Evolutionary conservation across 2,888 invertebrate species (phyloP), one percentile per base, ranked within the genome.

Genomic region (Sinotaia quadrata): DNA sequence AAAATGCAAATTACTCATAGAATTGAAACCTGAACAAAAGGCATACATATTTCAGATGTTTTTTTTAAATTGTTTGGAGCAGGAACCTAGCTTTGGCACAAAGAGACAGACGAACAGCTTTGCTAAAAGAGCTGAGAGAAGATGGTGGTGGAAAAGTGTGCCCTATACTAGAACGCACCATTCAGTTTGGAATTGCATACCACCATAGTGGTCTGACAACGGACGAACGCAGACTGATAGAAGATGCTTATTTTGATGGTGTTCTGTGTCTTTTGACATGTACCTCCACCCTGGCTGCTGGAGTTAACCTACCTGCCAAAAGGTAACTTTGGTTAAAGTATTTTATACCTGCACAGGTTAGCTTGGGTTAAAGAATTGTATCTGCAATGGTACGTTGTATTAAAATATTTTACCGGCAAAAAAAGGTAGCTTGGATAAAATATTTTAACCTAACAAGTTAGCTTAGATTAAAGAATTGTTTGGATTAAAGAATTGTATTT

Each of bases 201-300:
- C 98, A 98, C 88, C 98, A 98, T 90, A 85, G 89, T 78, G 91
- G 97, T 0, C 91, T 98, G 54, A 95, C 95, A 3, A 91, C 91
- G 8, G 97, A 96, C 83, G 98, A 98, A 89, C 89, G 97, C 36
- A 91, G 91, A 75, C 89, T 95, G 62, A 90, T 98, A 21, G 97
- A 98, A 87, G 94, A 89, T 24, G 87, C 86, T 0, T 97, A 94
- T 87, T 91, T 93, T 74, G 90, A 91, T n/a, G 95, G 95, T 0
- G 92, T 92, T n/a, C 89, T 98, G 41, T 94, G 93, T 72, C 94
- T 96, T 36, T 91, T 98, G 75, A 95, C 96, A 85, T 97, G 97
- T 86, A 98, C 98, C 0, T 97, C 97, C 0, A 98, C 98, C 0
- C 90, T 98, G 75, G 98, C 98, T n/a, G 97, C 98, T 29, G 98